Evolutionary conservation across 2,888 invertebrate species (phyloP).

Genomic region (Campaea margaritaria): DNA sequence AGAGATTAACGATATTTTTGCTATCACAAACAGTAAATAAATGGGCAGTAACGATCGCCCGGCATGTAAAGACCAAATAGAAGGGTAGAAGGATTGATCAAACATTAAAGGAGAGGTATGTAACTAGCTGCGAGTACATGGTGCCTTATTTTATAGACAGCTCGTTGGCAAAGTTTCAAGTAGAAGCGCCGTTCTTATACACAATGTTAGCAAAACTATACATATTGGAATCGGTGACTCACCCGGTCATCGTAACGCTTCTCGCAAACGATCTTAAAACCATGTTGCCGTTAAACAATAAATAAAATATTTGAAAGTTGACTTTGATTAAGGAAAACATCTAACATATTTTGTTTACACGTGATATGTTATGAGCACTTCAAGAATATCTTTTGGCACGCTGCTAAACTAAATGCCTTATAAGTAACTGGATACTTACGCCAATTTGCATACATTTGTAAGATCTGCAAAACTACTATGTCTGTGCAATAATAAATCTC

Average conservation of each 20-base stretch:
- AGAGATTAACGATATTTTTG: conserved; percentile 34
- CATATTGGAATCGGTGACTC: conserved; percentile 26
- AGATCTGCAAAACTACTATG: too few relatives aligned
- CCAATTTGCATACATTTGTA: too few relatives aligned
- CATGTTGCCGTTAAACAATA: too few relatives aligned
- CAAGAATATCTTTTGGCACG: too few relatives aligned
- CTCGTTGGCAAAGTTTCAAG: conserved; percentile 45
- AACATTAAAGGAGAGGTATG: conserved; percentile 35
- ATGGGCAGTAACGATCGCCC: conserved; percentile 13
- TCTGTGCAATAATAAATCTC: too few relatives aligned
- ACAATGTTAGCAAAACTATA: conserved; percentile 20
- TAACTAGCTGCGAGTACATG: conserved; percentile 30
- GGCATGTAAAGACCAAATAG: conserved; percentile 27
- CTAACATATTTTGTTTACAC: too few relatives aligned
- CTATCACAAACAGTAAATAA: conserved; percentile 15
- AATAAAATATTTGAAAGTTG: too few relatives aligned
- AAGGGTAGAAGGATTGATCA: conserved; percentile 27
- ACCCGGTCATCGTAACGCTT: conserved; percentile 22
- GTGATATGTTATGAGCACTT: too few relatives aligned
- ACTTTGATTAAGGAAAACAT: too few relatives aligned
- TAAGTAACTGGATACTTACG: too few relatives aligned
- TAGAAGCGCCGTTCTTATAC: conserved; percentile 26
- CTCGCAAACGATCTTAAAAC: conserved; percentile 5
- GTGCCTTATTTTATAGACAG: conserved; percentile 40
- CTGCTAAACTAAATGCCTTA: too few relatives aligned